Conservation (phyloP, 2,113 vertebrate species). For the Hyaena hyaena region DNA sequence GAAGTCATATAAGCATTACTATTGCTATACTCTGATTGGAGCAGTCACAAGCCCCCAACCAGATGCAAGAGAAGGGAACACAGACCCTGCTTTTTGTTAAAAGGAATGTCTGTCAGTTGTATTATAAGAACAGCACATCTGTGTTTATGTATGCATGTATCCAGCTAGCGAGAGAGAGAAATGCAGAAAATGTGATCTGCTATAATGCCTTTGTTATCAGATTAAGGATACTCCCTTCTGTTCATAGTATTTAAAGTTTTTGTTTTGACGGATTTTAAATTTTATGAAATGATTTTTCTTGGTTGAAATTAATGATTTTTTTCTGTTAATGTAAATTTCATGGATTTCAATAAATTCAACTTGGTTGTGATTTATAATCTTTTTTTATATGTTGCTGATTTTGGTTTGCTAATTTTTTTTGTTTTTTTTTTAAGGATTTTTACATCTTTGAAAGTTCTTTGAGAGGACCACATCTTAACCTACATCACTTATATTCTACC, state of each 20-base stretch:
- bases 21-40: background rate
- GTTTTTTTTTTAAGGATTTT: background rate
- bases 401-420: background rate
- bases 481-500: background rate
- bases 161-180: background rate
- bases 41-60: background rate
- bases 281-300: background rate
- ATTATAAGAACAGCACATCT: background rate
- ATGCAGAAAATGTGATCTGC: background rate
- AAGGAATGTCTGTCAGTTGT: background rate
- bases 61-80: background rate
- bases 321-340: background rate
- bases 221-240: background rate
- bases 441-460: background rate
- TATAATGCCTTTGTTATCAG: background rate
- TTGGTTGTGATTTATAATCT: background rate
- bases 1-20: background rate
- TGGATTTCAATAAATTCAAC: background rate
- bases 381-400: background rate
- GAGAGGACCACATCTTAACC: background rate
- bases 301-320: slow-evolving; percentile 22
- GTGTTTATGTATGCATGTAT: background rate
- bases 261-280: background rate
- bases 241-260: background rate
- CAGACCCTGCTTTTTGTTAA: background rate